Conservation (phyloP, 2,888 invertebrate species). For the Tolmerus cingulatus region DNA sequence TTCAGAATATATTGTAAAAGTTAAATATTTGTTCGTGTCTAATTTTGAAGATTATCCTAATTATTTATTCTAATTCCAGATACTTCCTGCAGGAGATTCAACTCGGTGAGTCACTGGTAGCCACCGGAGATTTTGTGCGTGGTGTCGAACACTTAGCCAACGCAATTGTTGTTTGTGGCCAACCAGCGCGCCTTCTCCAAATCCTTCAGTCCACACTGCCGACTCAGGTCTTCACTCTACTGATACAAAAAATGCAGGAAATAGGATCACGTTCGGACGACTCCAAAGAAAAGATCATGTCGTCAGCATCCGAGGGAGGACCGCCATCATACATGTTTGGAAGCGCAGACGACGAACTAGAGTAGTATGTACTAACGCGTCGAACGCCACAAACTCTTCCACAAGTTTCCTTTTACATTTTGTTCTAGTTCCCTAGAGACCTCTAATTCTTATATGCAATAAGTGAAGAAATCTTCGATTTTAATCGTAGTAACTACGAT, state of each 20-base stretch:
- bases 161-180: slow-evolving; percentile 97
- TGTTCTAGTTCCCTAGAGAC: slow-evolving; percentile 26
- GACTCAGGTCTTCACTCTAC: slow-evolving; percentile 89
- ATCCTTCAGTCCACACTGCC: slow-evolving; percentile 92
- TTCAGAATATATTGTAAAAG: neutral
- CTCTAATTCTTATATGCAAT: slow-evolving; percentile 25
- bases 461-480: slow-evolving; percentile 25
- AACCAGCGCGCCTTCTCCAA: slow-evolving; percentile 65
- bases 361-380: slow-evolving; percentile 14
- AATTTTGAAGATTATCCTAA: neutral
- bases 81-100: slow-evolving; percentile 80
- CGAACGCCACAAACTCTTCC: neutral
- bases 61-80: slow-evolving; percentile 53
- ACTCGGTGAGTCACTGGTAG: slow-evolving; percentile 89
- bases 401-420: slow-evolving; percentile 8
- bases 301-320: slow-evolving; percentile 40
- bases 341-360: slow-evolving; percentile 23
- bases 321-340: neutral
- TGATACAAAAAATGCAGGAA: slow-evolving; percentile 74
- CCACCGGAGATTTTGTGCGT: slow-evolving; percentile 84
- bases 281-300: slow-evolving; percentile 49
- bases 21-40: neutral
- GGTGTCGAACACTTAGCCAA: slow-evolving; percentile 96
- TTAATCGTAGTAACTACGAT: neutral
- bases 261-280: slow-evolving; percentile 58